Conservation (phyloP, 1,140 invertebrate species). For the Octopus sinensis region DNA sequence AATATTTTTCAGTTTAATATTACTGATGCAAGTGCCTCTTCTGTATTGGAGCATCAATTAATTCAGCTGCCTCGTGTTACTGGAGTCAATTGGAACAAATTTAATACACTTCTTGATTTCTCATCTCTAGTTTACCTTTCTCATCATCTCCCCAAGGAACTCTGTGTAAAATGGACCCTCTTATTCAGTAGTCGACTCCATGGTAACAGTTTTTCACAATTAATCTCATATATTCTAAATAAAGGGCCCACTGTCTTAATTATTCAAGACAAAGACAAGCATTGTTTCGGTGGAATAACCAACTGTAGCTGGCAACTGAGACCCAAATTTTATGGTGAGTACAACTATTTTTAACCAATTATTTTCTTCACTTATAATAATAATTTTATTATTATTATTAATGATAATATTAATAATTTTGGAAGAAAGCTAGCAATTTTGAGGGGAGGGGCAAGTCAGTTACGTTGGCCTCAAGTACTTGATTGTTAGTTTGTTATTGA, state of each 20-base stretch:
- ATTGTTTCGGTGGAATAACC: conserved; percentile 85
- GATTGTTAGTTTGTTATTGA: too few species aligned
- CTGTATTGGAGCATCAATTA: neutral
- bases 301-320: conserved; percentile 71
- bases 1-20: neutral
- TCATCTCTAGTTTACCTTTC: conserved; percentile 48
- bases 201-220: conserved; percentile 55
- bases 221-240: conserved; percentile 42
- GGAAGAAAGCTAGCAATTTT: too few species aligned
- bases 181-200: conserved; percentile 50
- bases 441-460: too few species aligned
- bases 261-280: conserved; percentile 70
- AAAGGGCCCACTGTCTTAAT: conserved; percentile 51
- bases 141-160: conserved; percentile 39
- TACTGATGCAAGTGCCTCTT: neutral
- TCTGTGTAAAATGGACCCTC: conserved; percentile 50
- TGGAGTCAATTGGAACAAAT: conserved; percentile 37
- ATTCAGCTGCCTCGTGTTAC: conserved; percentile 28
- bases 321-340: conserved; percentile 67
- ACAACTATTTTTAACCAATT: neutral
- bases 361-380: too few species aligned
- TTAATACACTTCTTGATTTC: conserved; percentile 39
- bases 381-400: too few species aligned
- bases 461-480: too few species aligned
- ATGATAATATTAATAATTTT: too few species aligned